Base-by-base conservation (phyloP, 2,113 vertebrate genomes). In the Drymodes brunneopygia region DNA sequence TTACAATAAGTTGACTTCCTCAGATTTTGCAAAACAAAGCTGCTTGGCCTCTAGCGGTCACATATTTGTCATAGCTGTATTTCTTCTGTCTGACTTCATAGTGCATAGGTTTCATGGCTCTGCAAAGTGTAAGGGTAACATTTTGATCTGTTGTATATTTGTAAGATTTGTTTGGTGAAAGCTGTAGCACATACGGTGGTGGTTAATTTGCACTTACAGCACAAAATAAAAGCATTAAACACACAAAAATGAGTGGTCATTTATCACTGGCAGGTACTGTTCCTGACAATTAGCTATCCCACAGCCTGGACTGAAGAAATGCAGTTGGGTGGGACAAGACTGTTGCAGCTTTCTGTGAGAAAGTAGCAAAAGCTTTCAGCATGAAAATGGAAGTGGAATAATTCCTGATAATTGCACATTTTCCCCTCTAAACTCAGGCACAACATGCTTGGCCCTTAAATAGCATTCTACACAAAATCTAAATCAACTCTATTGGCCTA, bases 221-320 rank as follows among this genome's bases (percentile, higher is more conserved):
- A 98, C 93, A n/a, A 92, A 98, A 98, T 98, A 98, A 98, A 98
- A 94, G 96, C 97, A 98, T 97, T 95, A 88, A 97, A 98, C 90
- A 87, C 65, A 7, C 65, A 57, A 72, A 95, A 95, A 86, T 25
- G 94, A 85, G 86, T 97, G 93, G 45, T 57, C 51, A 36, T 96
- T 96, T 87, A 27, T 94, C 42, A 35, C 33, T 66, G 66, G 47
- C 36, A 86, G 67, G n/a, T 61, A 56, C 14, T 1, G 2, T 72
- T 70, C 47, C 51, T 80, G 47, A 18, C 25, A 50, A 20, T 25
- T 36, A 28, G 60, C 47, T 45, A 1, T 38, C 50, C 29, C 38
- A 7, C 51, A 88, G 27, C 12, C 47, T 81, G 70, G 33, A 5
- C 40, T 4, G 2, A 45, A 81, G 86, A 86, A 88, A 13, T 21